Percentiles rank a stretch among this genome's conserved stretches.
Evolutionary conservation across 2,797 vertebrate species (phyloP).

Genomic region (Ctenosaura bakeri): DNA sequence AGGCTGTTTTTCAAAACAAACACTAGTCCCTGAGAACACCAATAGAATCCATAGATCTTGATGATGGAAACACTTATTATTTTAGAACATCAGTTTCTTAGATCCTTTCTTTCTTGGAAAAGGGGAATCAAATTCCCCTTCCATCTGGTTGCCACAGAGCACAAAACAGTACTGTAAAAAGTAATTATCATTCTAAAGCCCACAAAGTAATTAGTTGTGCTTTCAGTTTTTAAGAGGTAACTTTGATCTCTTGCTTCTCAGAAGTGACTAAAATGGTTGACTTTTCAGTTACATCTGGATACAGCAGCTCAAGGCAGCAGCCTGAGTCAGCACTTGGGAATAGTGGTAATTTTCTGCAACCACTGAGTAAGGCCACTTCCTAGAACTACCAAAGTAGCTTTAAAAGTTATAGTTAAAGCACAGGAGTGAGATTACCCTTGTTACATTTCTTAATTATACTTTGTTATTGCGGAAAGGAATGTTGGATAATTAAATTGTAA

Average conservation of each 20-base stretch:
- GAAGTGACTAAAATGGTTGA: not conserved
- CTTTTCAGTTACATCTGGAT: not conserved
- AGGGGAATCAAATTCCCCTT: not conserved
- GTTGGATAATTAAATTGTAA: not conserved
- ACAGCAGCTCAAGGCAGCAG: not conserved
- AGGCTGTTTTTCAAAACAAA: not conserved
- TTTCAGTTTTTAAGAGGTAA: not conserved
- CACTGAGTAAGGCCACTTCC: not conserved
- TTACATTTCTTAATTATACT: not conserved
- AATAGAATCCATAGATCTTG: not conserved
- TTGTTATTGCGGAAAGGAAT: not conserved
- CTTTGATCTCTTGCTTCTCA: not conserved
- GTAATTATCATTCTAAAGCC: too few relatives aligned
- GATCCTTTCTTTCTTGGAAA: not conserved
- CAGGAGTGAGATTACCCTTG: not conserved
- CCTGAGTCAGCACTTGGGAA: not conserved
- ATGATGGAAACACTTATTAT: not conserved
- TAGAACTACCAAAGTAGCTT: not conserved
- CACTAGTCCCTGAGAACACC: not conserved
- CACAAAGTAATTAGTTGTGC: too few relatives aligned
- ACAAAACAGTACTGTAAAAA: too few relatives aligned
- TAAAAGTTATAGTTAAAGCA: not conserved
- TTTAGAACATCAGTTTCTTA: not conserved
- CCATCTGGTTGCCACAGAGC: not conserved
- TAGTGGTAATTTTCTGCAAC: not conserved